A percentile compares a stretch with the other conserved stretches of the same genome.
These are phyloP conservation scores for Rhabditophanes sp. DNA, from an alignment of 2,888 invertebrate genomes.

Conservation along the genomic window DNA sequence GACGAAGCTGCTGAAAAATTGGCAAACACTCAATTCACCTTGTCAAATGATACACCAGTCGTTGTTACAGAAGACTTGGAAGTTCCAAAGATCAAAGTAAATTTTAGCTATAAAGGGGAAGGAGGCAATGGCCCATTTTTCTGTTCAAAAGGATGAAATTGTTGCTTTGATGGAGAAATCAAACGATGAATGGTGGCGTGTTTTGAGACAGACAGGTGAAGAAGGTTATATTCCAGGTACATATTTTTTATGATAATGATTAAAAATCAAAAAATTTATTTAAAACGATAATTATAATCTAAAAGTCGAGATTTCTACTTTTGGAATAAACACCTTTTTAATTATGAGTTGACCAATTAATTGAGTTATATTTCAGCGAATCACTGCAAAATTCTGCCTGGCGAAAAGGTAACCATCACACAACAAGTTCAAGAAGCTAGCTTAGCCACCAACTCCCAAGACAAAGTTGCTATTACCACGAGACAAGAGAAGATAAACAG, in stretches of 20 bases:
- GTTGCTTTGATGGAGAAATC: constrained; percentile 84
- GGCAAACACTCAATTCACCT: constrained; percentile 33
- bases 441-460: constrained; percentile 9
- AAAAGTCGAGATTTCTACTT: no score
- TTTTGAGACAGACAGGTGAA: constrained; percentile 62
- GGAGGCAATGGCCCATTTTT: no score
- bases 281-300: no score
- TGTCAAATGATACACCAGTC: constrained; percentile 10
- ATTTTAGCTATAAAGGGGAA: constrained; percentile 81
- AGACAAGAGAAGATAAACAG: constrained; percentile 29
- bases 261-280: no score
- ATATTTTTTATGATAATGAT: no score
- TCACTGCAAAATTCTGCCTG: constrained; percentile 25
- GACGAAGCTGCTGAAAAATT: constrained; percentile 45
- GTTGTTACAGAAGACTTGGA: constrained; percentile 23
- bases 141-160: constrained; percentile 45
- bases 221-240: constrained; percentile 98
- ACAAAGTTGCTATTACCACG: constrained; percentile 18
- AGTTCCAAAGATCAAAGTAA: constrained; percentile 34
- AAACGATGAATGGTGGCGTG: constrained; percentile 97
- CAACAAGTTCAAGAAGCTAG: constrained; percentile 13
- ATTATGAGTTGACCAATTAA: no score
- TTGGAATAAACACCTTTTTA: no score
- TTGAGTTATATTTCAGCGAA: no score
- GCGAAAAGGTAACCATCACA: constrained; percentile 19